A percentile compares a stretch with the other conserved stretches of the same genome.
phyloP scores from a whole-genome alignment of 37 sponge, comb jelly and placozoan species.

The Chondrosia reniformis region DNA sequence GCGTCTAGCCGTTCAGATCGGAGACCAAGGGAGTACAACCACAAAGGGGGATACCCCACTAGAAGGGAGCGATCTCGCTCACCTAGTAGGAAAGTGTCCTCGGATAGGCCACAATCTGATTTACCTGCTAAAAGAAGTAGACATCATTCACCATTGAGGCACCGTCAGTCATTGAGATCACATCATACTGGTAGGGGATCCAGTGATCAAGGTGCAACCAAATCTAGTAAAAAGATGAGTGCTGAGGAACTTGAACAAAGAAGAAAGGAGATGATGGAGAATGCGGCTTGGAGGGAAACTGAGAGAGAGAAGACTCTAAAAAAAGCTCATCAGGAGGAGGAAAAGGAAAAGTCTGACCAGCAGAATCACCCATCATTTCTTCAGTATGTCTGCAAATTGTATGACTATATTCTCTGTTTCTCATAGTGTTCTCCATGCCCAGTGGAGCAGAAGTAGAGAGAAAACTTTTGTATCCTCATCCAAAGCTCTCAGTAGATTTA shows the following conservation, averaged over 20 bases:
- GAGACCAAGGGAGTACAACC: no score
- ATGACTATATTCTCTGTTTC: not conserved
- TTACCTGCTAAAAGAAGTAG: no score
- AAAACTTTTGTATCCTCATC: no score
- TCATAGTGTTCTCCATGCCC: no score
- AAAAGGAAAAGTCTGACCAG: not conserved
- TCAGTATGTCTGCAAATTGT: not conserved
- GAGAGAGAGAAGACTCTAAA: slow-evolving; percentile 61
- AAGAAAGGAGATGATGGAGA: slow-evolving; percentile 70
- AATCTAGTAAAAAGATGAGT: slow-evolving; percentile 11
- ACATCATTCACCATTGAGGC: not conserved
- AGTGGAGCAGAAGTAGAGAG: no score
- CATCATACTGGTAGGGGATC: not conserved
- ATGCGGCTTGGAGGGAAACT: slow-evolving; percentile 56
- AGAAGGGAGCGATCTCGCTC: not conserved
- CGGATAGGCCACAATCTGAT: not conserved
- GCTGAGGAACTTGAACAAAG: slow-evolving; percentile 53
- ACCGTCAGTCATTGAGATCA: not conserved
- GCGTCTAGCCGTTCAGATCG: not conserved
- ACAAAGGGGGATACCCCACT: not conserved
- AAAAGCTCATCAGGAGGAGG: not conserved
- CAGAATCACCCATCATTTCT: slow-evolving; percentile 1
- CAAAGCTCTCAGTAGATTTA: no score
- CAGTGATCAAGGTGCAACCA: not conserved
- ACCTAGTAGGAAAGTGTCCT: not conserved